Conservation (phyloP, 2,797 vertebrate species). For the Fistularia commersonii region DNA sequence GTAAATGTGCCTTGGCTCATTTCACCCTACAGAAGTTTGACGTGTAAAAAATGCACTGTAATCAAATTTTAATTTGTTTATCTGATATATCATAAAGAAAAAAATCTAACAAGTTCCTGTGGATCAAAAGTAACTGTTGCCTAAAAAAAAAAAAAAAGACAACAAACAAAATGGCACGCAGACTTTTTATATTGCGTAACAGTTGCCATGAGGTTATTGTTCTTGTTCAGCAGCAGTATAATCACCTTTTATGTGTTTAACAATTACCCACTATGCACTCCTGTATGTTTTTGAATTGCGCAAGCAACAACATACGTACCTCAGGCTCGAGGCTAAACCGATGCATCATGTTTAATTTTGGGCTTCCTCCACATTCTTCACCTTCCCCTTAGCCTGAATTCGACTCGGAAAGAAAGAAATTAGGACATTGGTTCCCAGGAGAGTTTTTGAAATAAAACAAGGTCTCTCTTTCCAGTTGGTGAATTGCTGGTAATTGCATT, state of each 20-base stretch:
- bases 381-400: constrained; percentile 66
- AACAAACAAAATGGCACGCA: too few relatives aligned
- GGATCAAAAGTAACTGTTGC: too few relatives aligned
- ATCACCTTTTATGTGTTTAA: too few relatives aligned
- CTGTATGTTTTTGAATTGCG: constrained; percentile 23
- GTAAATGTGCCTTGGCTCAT: constrained; percentile 1
- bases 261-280: not conserved
- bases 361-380: constrained; percentile 55
- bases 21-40: too few relatives aligned
- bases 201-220: too few relatives aligned
- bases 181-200: too few relatives aligned
- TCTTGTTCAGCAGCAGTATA: too few relatives aligned
- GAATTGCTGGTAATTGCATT: constrained; percentile 50
- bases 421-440: constrained; percentile 60
- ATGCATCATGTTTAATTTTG: constrained; percentile 53
- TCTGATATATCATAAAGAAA: not conserved
- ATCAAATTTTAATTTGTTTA: too few relatives aligned
- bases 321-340: constrained; percentile 40
- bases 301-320: constrained; percentile 7
- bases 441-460: constrained; percentile 54
- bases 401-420: constrained; percentile 63
- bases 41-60: too few relatives aligned
- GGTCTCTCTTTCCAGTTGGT: constrained; percentile 46
- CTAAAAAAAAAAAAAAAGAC: too few relatives aligned
- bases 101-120: not conserved